Conservation (phyloP, 2,797 vertebrate species). For the Sebastes matsubarae region DNA sequence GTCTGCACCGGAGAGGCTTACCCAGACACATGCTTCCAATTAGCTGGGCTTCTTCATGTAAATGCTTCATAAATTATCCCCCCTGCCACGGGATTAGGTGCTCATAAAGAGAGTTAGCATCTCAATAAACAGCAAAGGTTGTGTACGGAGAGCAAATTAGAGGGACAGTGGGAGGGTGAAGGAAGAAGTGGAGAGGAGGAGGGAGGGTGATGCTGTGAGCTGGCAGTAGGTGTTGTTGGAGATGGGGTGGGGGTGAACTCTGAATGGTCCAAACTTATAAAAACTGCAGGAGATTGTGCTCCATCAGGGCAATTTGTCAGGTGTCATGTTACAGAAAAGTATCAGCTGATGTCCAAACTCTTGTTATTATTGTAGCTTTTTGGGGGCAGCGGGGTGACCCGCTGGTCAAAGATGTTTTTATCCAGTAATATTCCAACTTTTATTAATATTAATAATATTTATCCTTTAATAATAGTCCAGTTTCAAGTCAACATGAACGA, state of each 20-base stretch:
- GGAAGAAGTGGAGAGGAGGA: slow-evolving; percentile 9
- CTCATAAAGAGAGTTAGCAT: slow-evolving; percentile 97
- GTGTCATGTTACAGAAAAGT: slow-evolving; percentile 28
- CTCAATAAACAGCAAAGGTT: slow-evolving; percentile 93
- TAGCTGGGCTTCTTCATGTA: slow-evolving; percentile 98
- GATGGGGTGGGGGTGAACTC: slow-evolving; percentile 6
- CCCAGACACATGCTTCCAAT: slow-evolving; percentile 99
- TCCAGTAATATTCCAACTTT: neutral
- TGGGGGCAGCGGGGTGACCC: neutral
- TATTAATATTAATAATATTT: neutral
- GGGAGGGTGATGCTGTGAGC: neutral
- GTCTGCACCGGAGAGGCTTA: slow-evolving; percentile 90
- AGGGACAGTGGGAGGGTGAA: slow-evolving; percentile 33
- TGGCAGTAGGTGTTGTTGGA: neutral
- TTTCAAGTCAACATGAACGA: too few relatives aligned
- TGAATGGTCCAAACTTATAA: slow-evolving; percentile 7
- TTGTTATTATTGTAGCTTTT: neutral
- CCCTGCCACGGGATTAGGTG: slow-evolving; percentile 94
- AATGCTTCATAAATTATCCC: slow-evolving; percentile 99
- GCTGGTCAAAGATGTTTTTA: neutral
- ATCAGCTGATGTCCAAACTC: slow-evolving; percentile 2
- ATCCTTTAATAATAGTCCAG: too few relatives aligned
- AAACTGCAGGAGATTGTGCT: neutral
- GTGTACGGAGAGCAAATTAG: slow-evolving; percentile 77
- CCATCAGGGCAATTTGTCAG: slow-evolving; percentile 32